Evolutionary conservation across 2,113 vertebrate species (phyloP).

Genomic region (Chiloscyllium plagiosum): DNA sequence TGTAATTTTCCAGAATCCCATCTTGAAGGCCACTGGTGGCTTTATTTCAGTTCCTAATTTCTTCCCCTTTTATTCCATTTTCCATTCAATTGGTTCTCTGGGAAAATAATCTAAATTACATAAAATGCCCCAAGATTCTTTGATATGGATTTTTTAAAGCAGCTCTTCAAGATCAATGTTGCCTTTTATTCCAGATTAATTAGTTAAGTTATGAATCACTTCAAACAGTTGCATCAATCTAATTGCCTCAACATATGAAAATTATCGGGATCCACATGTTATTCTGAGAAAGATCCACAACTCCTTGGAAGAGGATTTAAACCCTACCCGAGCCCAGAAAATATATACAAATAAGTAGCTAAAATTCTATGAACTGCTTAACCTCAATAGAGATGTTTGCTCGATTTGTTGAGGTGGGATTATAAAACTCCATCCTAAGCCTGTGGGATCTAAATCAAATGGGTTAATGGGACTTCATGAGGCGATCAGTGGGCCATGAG

Average conservation of each 20-base stretch:
- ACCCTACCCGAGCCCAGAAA: background rate
- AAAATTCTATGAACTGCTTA: background rate
- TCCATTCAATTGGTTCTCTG: background rate
- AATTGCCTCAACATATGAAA: background rate
- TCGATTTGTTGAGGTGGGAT: background rate
- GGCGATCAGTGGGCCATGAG: background rate
- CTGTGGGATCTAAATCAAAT: background rate
- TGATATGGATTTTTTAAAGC: background rate
- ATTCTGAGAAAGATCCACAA: background rate
- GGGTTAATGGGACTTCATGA: background rate
- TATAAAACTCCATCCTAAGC: background rate
- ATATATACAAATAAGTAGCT: background rate
- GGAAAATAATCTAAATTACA: background rate
- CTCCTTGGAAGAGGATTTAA: background rate
- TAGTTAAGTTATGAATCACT: background rate
- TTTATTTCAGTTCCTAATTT: background rate
- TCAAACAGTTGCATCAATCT: background rate
- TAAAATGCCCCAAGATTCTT: background rate
- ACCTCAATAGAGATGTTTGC: background rate
- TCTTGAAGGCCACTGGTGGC: no score
- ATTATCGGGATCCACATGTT: background rate
- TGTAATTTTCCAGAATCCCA: conserved; percentile 5
- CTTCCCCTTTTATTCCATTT: background rate
- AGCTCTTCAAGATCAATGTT: background rate
- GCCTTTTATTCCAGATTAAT: background rate